Percentiles rank a stretch among this genome's conserved stretches.
phyloP scores from a whole-genome alignment of 2,113 vertebrate genomes.

The Calcarius ornatus region DNA sequence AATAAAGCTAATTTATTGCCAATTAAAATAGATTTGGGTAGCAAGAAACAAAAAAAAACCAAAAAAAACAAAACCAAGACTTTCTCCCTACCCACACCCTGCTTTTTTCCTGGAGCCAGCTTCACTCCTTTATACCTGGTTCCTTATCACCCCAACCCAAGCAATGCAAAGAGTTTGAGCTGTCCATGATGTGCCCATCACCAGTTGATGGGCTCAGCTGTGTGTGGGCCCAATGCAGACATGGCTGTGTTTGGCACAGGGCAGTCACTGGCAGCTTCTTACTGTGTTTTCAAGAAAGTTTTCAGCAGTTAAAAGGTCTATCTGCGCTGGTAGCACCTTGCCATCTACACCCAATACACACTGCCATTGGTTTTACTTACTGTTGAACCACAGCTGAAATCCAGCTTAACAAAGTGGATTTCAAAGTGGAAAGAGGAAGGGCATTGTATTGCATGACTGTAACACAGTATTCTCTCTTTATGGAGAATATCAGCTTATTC shows the following conservation, averaged over 20 bases:
- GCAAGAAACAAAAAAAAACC: neutral
- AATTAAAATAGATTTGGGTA: neutral
- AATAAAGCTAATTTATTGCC: neutral
- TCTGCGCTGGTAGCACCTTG: neutral
- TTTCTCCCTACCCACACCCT: neutral
- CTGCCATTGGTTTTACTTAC: neutral
- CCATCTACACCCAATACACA: neutral
- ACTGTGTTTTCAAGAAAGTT: neutral
- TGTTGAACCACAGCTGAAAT: neutral
- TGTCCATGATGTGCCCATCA: fast-evolving
- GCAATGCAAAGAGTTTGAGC: neutral
- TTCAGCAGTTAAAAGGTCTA: neutral
- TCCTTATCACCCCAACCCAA: neutral
- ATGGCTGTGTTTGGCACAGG: fast-evolving
- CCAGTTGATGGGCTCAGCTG: fast-evolving
- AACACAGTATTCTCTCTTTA: neutral
- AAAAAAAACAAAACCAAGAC: neutral
- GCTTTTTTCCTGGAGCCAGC: neutral
- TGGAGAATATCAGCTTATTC: neutral
- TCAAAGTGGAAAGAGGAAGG: neutral
- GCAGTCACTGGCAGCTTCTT: neutral
- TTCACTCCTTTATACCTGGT: fast-evolving
- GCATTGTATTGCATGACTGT: neutral
- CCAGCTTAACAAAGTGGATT: neutral
- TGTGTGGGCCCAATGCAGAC: neutral